Evolutionary conservation across 1,140 invertebrate species (phyloP), one percentile per base, ranked within the genome.

Genomic region (Drosophila novamexicana): DNA sequence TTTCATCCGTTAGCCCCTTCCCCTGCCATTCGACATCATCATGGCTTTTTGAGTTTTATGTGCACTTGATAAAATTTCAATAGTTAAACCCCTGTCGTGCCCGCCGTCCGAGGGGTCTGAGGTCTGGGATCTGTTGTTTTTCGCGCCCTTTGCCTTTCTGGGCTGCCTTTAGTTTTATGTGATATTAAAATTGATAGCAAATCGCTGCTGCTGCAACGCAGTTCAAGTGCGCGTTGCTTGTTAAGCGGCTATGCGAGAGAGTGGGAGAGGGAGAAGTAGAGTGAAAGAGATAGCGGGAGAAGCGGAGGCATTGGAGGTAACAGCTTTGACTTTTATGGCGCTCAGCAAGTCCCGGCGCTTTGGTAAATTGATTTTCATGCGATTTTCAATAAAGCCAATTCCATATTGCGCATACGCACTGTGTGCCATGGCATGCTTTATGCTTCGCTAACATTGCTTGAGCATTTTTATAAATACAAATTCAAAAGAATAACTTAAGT

Each of bases 101-200:
- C 16, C 42, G 34, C 10, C 32, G 39, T 22, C 37, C 18, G 18
- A 18, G 18, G 59, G 42, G 9, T 14, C 45, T 49, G 12, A 39
- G 58, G 49, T 29, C 14, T 63, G 14, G 18, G 18, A 42, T 54
- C 53, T 77, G 79, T 82, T 77, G 72, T 88, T 88, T 86, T 77
- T 83, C 84, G 68, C 83, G 75, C 84, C 53, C 77, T 67, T 63
- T 71, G 80, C 65, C 67, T 71, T 79, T 79, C 65, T 73, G 75
- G 67, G 70, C 79, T 88, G 83, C 68, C 85, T 88, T 75, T 89
- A 84, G 84, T 88, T 88, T 88, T 84, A 88, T 88, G 84, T 89
- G 84, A 88, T 88, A 88, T 88, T 88, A 88, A 88, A 88, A 88
- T 88, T 88, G 84, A 88, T 88, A 88, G 84, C 84, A 80, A 88